Percentiles rank a stretch among this genome's conserved stretches.
Evolutionary conservation across 2,113 vertebrate species (phyloP).

Genomic region (Cacatua alba): DNA sequence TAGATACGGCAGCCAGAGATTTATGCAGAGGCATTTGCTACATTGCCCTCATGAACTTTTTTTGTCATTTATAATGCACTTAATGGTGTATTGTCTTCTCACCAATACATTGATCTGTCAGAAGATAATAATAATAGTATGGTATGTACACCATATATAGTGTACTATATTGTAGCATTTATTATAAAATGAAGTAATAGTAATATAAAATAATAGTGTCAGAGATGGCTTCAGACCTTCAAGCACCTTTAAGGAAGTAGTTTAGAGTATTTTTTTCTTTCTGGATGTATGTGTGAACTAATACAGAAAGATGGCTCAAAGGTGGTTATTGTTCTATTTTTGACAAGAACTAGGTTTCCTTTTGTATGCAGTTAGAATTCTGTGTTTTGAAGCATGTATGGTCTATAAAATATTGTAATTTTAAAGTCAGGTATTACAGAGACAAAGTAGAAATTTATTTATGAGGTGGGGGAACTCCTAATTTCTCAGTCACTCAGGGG

Average conservation of each 20-base stretch:
- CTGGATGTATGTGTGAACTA: not conserved
- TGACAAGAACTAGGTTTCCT: not conserved
- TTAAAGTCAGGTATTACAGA: not conserved
- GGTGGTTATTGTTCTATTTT: not conserved
- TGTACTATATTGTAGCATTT: not conserved
- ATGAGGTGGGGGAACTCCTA: not conserved
- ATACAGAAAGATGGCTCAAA: not conserved
- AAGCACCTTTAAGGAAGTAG: accelerated
- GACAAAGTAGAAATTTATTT: not conserved
- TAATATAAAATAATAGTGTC: not conserved
- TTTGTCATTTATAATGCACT: not conserved
- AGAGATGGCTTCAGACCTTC: not conserved
- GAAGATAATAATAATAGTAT: not conserved
- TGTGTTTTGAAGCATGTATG: not conserved
- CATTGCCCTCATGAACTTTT: not conserved
- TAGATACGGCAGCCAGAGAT: not conserved
- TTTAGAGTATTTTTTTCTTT: not conserved
- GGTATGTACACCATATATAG: not conserved
- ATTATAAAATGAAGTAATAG: not conserved
- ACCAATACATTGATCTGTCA: not conserved
- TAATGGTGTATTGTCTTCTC: not conserved
- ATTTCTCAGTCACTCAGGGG: not conserved
- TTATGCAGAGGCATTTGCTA: not conserved
- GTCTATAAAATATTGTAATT: not conserved
- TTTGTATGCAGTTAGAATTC: not conserved